Conservation (phyloP, 2,888 invertebrate genomes). For the Agriopis marginaria region DNA sequence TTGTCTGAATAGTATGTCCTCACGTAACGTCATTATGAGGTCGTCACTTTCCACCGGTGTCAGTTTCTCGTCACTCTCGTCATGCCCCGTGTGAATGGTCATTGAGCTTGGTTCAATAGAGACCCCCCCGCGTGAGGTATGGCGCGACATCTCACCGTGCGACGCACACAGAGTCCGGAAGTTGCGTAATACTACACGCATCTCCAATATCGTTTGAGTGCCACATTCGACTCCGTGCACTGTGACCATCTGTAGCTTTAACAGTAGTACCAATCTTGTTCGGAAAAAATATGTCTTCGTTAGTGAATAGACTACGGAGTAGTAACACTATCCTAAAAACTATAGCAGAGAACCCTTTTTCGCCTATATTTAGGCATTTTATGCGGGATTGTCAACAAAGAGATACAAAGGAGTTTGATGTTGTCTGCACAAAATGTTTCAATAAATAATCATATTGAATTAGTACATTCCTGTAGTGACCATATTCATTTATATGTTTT, state of each 20-base stretch:
- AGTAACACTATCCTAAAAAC: too few relatives aligned
- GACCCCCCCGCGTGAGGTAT: constrained; percentile 7
- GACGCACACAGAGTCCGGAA: constrained; percentile 12
- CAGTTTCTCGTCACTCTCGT: constrained; percentile 9
- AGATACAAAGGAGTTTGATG: too few relatives aligned
- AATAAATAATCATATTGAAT: too few relatives aligned
- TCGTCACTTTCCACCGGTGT: constrained; percentile 12
- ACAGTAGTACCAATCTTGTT: too few relatives aligned
- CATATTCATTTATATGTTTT: too few relatives aligned
- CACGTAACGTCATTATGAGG: constrained; percentile 10
- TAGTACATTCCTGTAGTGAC: too few relatives aligned
- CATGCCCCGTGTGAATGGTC: constrained; percentile 10
- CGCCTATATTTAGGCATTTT: too few relatives aligned
- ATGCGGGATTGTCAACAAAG: too few relatives aligned
- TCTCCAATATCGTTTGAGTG: constrained; percentile 1
- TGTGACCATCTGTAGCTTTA: background rate
- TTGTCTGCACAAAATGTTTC: too few relatives aligned
- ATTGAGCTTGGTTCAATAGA: constrained; percentile 17
- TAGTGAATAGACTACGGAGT: too few relatives aligned
- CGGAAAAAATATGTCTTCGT: too few relatives aligned
- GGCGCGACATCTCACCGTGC: background rate
- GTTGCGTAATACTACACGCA: constrained; percentile 7
- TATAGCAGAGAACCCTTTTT: too few relatives aligned
- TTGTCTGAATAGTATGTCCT: background rate
- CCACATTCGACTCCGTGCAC: background rate